These are phyloP conservation scores for Chauna torquata DNA, from an alignment of 2,113 vertebrate species.

Conservation along the genomic window DNA sequence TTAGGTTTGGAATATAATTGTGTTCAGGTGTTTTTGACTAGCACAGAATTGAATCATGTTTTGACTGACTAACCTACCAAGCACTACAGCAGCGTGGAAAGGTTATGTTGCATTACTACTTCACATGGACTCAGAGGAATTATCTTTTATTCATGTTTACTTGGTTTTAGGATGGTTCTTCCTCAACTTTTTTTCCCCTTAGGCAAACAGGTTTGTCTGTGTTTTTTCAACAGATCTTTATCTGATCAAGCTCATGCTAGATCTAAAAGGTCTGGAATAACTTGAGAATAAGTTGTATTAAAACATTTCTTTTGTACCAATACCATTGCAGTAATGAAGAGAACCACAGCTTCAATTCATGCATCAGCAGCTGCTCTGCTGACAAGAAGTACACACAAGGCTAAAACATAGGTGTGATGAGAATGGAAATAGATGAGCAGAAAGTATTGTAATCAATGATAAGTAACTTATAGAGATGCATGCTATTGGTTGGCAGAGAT, in stretches of 20 bases:
- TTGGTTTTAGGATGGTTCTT: not conserved
- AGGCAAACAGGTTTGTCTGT: not conserved
- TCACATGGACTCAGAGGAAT: not conserved
- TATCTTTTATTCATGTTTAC: not conserved
- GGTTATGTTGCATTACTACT: not conserved
- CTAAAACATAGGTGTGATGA: not conserved
- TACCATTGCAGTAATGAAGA: not conserved
- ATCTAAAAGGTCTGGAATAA: not conserved
- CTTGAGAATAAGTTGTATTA: not conserved
- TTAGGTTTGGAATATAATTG: not conserved
- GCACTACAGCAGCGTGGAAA: not conserved
- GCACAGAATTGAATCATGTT: not conserved
- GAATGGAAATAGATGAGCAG: not conserved
- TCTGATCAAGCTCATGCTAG: not conserved
- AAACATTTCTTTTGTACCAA: not conserved
- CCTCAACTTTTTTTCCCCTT: not conserved
- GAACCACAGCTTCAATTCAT: not conserved
- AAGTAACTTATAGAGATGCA: not conserved
- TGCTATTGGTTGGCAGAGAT: fast-evolving
- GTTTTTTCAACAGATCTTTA: not conserved
- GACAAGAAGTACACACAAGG: not conserved
- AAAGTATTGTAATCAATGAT: not conserved
- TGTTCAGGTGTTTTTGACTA: not conserved
- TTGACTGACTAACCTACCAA: not conserved
- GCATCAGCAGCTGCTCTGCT: not conserved